Evolutionary conservation across 2,113 vertebrate genomes (phyloP), one percentile per base, ranked within the genome.

Genomic region (Ciconia maguari): DNA sequence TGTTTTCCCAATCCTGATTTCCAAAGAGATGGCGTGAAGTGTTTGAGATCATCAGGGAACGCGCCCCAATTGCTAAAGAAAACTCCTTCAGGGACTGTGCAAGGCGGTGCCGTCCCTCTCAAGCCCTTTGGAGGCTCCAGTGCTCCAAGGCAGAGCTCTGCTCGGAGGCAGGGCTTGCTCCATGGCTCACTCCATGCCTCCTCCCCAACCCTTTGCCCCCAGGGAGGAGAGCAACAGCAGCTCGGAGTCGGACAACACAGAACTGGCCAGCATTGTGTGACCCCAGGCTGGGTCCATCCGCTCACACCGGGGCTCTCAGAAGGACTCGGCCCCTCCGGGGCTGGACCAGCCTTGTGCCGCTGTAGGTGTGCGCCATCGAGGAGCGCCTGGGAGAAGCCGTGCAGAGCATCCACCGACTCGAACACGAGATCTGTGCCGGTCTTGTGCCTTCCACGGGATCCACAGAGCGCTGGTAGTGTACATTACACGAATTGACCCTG

Each of bases 221-320:
- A 68, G 7, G 90, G 61, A 92, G 87, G 98, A 97, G 60, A 98
- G 96, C 96, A 98, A 97, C 38, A 98, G 97, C 81, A 98, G 98
- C 94, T 98, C 98, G 0, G 98, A 98, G 62, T 98, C 98, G 0
- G 98, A 98, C 95, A 98, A 98, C 86, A 98, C 98, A 96, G 98
- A 98, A 20, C 94, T 98, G 81, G 98, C 98, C 92, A 98, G 98
- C 92, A 98, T 98, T 36, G 98, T 98, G 92, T 98, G 97, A 98
- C 49, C 65, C 2, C 0, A 1, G 13, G 58, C 83, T 38, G 62
- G 60, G 9, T 81, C 52, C 7, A 2, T 7, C 41, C 4, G 12
- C 94, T 71, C 80, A 14, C 77, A 0, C 66, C 5, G 13, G 84
- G 78, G 51, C 64, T 92, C 64, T 70, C 58, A 13, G 0, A 49